Evolutionary conservation across 1,140 invertebrate genomes (phyloP), one percentile per base, ranked within the genome.

Genomic region (Diprion similis): DNA sequence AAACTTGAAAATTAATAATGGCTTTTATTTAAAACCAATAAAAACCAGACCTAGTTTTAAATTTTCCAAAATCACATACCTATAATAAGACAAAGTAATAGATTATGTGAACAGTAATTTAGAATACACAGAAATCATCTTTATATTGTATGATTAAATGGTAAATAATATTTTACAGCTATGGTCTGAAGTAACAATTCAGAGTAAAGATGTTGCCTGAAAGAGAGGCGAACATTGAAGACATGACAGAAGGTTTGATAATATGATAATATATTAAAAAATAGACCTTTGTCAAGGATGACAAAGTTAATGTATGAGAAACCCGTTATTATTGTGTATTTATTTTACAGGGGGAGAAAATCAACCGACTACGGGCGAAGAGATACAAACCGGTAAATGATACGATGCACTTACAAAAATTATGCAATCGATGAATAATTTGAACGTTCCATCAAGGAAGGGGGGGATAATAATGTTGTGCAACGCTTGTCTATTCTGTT

Each of bases 191-290:
- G 51, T 59, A 13, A 59, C 51, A 8, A 17, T 9, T 59, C 51
- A 37, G 24, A 59, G 11, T 59, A 67, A 81, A 81, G 77, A 87
- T 87, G 84, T 76, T 84, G 76, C 80, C 81, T 75, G 81, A 87
- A 79, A 82, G 73, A 48, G 81, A 85, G 75, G 78, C 79, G 75
- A 85, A 82, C 70, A 76, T 84, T 75, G 78, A 82, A 78, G 81
- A 77, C 48, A 85, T 84, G 75, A 84, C 82, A 17, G 85, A 88
- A 84, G 87, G 87, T 88, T 79, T 76, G 76, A 78, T 59, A 69
- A 70, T 10, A 11, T 17, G 10, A 64, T 64, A 1, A 1, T 4
- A 15, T 64, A 17, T 64, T 15, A 64, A 17, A 15, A 15, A 64
- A 64, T 37, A 37, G 24, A 6, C 6, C 24, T 37, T 37, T 37